Percentiles rank a stretch among this genome's conserved stretches.
These are phyloP conservation scores for Temnothorax ravouxi DNA, from an alignment of 2,888 invertebrate genomes.

Conservation along the genomic window DNA sequence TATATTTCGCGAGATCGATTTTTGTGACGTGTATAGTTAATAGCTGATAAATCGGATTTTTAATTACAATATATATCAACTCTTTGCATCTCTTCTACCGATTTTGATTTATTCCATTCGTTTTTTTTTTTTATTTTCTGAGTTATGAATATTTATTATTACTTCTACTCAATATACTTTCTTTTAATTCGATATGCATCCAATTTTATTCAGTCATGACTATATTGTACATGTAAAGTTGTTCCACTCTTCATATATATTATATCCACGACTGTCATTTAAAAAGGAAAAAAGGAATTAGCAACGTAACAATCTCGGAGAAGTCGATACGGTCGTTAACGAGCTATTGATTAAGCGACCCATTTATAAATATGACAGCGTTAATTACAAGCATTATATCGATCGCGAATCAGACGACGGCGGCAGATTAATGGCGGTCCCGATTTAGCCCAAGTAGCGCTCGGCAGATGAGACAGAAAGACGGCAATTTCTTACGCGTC, in stretches of 20 bases:
- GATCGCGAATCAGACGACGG: slow-evolving; percentile 52
- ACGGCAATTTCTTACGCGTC: slow-evolving; percentile 40
- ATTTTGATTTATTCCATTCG: background rate
- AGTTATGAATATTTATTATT: slow-evolving; percentile 3
- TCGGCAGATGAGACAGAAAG: slow-evolving; percentile 9
- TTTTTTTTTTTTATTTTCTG: background rate
- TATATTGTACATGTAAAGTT: background rate
- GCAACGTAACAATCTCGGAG: slow-evolving; percentile 24
- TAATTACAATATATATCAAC: slow-evolving; percentile 1
- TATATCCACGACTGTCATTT: slow-evolving; percentile 1
- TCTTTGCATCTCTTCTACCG: background rate
- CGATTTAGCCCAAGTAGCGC: slow-evolving; percentile 56
- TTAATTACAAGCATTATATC: slow-evolving; percentile 58
- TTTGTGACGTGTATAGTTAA: background rate
- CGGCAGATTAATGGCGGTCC: slow-evolving; percentile 36
- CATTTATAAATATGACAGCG: slow-evolving; percentile 57
- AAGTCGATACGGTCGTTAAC: slow-evolving; percentile 28
- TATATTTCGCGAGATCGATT: background rate
- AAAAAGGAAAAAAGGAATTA: slow-evolving; percentile 25
- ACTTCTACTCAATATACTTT: background rate
- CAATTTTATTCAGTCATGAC: background rate
- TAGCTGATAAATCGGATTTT: slow-evolving; percentile 6
- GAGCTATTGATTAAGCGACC: slow-evolving; percentile 47
- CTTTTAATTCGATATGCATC: background rate
- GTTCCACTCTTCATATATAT: background rate